A percentile compares a stretch with the other conserved stretches of the same genome.
Evolutionary conservation across 2,888 invertebrate genomes (phyloP).

Genomic region (Phragmatobia fuliginosa): DNA sequence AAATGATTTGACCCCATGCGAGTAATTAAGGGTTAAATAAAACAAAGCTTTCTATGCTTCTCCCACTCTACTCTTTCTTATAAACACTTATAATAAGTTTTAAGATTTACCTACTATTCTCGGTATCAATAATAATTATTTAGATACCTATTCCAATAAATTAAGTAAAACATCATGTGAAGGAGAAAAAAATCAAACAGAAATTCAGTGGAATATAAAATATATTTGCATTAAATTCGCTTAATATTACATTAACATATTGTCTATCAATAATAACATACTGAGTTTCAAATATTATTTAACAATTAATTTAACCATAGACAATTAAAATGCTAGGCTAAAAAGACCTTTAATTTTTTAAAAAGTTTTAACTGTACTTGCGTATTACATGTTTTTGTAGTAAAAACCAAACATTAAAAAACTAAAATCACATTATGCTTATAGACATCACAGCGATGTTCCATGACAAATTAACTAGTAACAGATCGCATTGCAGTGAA

Average conservation of each 20-base stretch:
- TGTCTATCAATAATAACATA: conserved; percentile 27
- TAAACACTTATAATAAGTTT: too few relatives aligned
- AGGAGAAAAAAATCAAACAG: neutral
- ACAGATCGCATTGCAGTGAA: neutral
- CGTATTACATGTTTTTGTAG: too few relatives aligned
- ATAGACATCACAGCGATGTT: neutral
- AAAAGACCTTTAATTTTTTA: neutral
- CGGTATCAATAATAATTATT: too few relatives aligned
- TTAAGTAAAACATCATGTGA: neutral
- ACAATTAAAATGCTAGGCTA: neutral
- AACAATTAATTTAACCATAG: neutral
- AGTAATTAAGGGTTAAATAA: too few relatives aligned
- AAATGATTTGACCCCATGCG: too few relatives aligned
- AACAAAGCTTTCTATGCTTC: too few relatives aligned
- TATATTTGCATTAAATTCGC: conserved; percentile 52
- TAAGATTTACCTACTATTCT: too few relatives aligned
- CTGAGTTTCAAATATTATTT: conserved; percentile 28
- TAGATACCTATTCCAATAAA: too few relatives aligned
- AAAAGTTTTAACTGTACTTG: neutral
- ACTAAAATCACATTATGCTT: neutral
- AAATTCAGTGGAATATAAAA: conserved; percentile 43
- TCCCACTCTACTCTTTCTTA: too few relatives aligned
- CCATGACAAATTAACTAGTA: neutral
- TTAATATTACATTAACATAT: conserved; percentile 43
- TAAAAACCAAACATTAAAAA: neutral